phyloP scores from a whole-genome alignment of 2,797 vertebrate genomes.

The Pitangus sulphuratus region DNA sequence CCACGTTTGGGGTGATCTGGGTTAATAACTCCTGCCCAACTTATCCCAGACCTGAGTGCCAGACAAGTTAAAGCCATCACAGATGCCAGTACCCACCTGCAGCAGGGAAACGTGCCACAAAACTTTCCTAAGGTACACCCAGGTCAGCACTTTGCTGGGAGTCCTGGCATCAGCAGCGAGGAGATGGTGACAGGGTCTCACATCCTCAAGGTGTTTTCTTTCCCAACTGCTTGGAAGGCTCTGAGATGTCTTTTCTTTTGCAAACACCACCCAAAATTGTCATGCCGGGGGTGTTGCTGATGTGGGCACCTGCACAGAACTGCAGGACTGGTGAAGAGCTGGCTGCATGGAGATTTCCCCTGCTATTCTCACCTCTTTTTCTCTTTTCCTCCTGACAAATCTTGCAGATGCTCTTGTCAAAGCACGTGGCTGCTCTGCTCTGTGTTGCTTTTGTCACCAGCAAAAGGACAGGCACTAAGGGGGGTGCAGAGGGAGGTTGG shows the following conservation, averaged over 20 bases:
- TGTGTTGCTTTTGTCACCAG: neutral
- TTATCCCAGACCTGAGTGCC: neutral
- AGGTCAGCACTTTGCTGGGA: neutral
- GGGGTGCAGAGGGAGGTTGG: neutral
- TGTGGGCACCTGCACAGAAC: neutral
- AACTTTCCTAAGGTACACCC: neutral
- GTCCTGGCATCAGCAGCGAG: neutral
- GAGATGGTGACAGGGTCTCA: neutral
- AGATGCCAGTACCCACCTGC: rapidly evolving
- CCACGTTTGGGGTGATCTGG: neutral
- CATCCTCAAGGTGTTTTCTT: neutral
- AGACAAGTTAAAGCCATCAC: neutral
- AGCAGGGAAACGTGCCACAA: neutral
- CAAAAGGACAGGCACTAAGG: neutral
- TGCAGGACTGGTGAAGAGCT: neutral
- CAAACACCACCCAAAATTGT: rapidly evolving
- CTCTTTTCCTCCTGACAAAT: neutral
- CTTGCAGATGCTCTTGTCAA: neutral
- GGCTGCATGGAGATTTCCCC: neutral
- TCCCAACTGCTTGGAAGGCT: neutral
- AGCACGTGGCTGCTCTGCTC: neutral
- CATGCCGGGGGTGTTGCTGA: neutral
- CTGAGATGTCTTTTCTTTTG: neutral
- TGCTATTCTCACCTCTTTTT: neutral
- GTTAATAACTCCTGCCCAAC: neutral